These are phyloP conservation scores for Tenthredo notha DNA, from an alignment of 2,888 invertebrate species.

Conservation along the genomic window DNA sequence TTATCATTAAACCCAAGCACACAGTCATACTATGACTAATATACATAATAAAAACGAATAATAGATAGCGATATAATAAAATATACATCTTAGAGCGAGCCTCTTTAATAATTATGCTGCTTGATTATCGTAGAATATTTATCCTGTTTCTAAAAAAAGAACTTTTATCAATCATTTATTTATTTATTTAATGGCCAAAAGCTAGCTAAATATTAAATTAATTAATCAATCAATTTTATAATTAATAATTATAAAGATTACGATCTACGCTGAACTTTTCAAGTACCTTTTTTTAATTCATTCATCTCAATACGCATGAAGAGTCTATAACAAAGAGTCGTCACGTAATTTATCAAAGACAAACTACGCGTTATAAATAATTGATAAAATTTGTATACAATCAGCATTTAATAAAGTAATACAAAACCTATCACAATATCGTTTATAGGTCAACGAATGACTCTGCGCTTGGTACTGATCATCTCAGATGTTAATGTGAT, in stretches of 20 bases:
- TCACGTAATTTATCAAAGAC: neutral
- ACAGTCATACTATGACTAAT: conserved; percentile 44
- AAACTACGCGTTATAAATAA: neutral
- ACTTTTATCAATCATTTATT: neutral
- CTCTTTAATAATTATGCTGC: conserved; percentile 12
- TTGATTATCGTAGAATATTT: conserved; percentile 6
- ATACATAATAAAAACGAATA: neutral
- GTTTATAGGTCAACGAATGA: conserved; percentile 14
- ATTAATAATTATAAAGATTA: neutral
- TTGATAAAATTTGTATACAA: conserved; percentile 28
- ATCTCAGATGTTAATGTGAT: conserved; percentile 2
- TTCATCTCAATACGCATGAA: neutral
- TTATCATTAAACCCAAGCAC: conserved; percentile 40
- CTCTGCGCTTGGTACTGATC: conserved; percentile 44
- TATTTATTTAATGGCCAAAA: neutral
- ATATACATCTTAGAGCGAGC: conserved; percentile 38
- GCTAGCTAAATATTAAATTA: neutral
- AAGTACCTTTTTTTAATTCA: neutral
- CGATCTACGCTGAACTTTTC: neutral
- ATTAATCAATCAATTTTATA: neutral
- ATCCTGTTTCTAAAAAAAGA: conserved; percentile 18
- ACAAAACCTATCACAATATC: conserved; percentile 30
- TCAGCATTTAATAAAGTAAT: neutral
- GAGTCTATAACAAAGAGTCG: neutral
- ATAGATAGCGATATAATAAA: conserved; percentile 28